A percentile compares a stretch with the other conserved stretches of the same genome.
Conservation (phyloP, 2,113 vertebrate genomes). For the Microcebus lehilahytsara region DNA sequence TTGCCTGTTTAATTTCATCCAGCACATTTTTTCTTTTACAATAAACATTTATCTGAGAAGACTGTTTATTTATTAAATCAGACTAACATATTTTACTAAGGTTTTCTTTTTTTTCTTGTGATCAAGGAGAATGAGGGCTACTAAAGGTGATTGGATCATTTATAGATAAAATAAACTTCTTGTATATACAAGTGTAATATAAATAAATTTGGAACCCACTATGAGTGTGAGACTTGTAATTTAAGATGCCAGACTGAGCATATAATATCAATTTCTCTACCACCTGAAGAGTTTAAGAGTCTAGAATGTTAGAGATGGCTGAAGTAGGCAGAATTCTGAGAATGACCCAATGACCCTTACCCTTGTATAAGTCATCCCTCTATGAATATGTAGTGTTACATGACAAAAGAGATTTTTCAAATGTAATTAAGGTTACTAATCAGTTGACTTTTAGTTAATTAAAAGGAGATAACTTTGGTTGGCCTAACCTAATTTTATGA, state of each 20-base stretch:
- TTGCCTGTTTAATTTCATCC: not conserved
- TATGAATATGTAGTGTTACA: not conserved
- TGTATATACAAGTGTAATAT: not conserved
- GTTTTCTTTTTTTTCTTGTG: not conserved
- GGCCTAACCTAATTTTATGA: not conserved
- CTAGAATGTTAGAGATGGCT: not conserved
- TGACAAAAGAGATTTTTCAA: not conserved
- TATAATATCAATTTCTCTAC: not conserved
- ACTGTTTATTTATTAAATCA: not conserved
- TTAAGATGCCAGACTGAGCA: not conserved
- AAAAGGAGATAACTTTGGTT: not conserved
- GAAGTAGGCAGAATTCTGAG: not conserved
- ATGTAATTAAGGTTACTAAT: not conserved
- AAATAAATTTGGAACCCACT: not conserved
- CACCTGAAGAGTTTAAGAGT: not conserved
- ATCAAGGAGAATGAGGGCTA: not conserved
- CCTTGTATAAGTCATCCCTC: not conserved
- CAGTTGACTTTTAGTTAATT: not conserved
- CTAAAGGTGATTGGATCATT: not conserved
- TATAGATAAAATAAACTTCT: conserved; percentile 11
- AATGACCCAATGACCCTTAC: not conserved
- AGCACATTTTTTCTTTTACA: conserved; percentile 19
- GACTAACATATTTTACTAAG: not conserved
- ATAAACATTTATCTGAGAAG: conserved; percentile 12
- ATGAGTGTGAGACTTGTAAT: not conserved